Evolutionary conservation across 2,113 vertebrate species (phyloP).

Genomic region (Psephotus haematonotus): DNA sequence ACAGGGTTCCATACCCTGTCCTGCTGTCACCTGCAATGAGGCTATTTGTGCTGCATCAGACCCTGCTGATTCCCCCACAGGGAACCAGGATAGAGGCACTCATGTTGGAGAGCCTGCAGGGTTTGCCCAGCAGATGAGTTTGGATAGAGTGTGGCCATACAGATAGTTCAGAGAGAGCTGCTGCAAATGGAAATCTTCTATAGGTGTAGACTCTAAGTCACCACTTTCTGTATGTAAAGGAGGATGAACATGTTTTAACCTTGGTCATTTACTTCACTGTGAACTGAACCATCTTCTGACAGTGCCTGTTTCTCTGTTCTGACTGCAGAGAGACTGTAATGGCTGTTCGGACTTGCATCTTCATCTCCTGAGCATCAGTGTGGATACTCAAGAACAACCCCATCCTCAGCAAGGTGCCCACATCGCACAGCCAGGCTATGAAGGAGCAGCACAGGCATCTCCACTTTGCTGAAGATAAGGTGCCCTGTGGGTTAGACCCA

Average conservation of each 20-base stretch:
- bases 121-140: background rate
- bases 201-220: background rate
- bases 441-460: background rate
- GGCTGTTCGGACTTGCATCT: background rate
- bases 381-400: background rate
- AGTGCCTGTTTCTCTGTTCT: background rate
- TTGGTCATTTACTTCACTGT: background rate
- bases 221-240: background rate
- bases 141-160: fast-evolving
- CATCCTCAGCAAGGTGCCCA: background rate
- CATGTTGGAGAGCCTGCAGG: background rate
- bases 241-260: background rate
- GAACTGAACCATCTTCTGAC: background rate
- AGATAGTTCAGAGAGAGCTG: background rate
- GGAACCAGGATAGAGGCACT: background rate
- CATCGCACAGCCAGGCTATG: background rate
- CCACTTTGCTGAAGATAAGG: background rate
- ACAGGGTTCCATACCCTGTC: background rate
- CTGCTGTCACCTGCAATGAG: background rate
- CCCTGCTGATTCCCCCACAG: background rate
- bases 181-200: background rate
- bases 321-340: background rate
- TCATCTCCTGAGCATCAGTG: background rate
- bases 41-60: background rate
- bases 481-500: background rate